A percentile compares a stretch with the other conserved stretches of the same genome.
phyloP scores from a whole-genome alignment of 2,113 vertebrate species.

The Eurystomus gularis region DNA sequence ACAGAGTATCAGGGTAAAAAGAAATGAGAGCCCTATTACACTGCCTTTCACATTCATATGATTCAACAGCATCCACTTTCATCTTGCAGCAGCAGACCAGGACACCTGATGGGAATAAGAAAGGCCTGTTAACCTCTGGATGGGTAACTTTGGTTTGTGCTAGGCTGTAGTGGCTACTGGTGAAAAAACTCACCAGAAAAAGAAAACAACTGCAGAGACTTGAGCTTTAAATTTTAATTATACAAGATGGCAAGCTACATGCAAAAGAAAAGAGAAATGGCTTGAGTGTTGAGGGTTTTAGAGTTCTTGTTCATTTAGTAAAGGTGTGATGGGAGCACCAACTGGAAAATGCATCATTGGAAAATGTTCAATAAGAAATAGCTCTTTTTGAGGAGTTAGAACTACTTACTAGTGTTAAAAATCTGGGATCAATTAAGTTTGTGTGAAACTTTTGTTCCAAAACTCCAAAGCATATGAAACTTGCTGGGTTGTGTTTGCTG shows the following conservation, averaged over 20 bases:
- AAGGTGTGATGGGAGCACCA: background rate
- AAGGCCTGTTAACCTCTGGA: background rate
- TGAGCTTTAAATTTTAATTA: slow-evolving; percentile 10
- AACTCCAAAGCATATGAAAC: slow-evolving; percentile 32
- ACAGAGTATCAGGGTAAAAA: background rate
- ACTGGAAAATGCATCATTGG: background rate
- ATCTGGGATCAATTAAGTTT: slow-evolving; percentile 20
- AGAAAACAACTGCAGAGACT: background rate
- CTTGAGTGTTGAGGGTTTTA: background rate
- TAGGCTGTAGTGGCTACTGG: background rate
- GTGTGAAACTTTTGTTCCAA: slow-evolving; percentile 41
- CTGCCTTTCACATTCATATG: background rate
- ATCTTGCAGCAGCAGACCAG: background rate
- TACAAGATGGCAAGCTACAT: background rate
- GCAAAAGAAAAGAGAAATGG: background rate
- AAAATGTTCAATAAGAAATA: background rate
- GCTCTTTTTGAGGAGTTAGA: background rate
- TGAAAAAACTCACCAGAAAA: background rate
- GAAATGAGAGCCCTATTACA: background rate
- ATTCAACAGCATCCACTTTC: background rate
- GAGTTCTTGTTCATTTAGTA: background rate
- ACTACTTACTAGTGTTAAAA: slow-evolving; percentile 15
- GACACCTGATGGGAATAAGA: background rate
- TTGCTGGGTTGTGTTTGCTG: background rate
- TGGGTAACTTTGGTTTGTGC: background rate